A percentile compares a stretch with the other conserved stretches of the same genome.
Conservation (phyloP, 2,113 vertebrate genomes). For the Cynopterus brachyotis region DNA sequence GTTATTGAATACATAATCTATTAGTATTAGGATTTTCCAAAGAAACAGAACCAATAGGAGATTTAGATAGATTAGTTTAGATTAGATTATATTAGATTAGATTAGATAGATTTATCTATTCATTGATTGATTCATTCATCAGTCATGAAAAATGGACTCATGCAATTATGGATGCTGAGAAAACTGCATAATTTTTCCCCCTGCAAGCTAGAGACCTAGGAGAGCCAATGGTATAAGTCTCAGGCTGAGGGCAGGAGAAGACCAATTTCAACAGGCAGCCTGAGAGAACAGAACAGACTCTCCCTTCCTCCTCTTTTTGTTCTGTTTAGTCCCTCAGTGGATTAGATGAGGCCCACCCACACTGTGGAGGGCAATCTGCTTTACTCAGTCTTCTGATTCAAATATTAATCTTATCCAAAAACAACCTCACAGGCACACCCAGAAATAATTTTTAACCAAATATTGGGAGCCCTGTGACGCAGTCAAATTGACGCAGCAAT, state of each 20-base stretch:
- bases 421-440: neutral
- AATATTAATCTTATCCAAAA: neutral
- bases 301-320: neutral
- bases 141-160: neutral
- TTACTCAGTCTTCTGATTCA: neutral
- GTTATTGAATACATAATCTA: neutral
- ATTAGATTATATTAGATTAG: neutral
- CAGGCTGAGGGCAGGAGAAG: neutral
- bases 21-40: neutral
- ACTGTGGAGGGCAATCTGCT: neutral
- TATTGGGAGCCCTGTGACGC: neutral
- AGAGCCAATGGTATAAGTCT: neutral
- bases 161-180: neutral
- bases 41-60: neutral
- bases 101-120: too few species aligned
- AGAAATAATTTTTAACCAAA: neutral
- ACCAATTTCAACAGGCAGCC: neutral
- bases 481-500: neutral
- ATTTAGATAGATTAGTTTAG: neutral
- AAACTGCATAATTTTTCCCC: neutral
- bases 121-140: neutral
- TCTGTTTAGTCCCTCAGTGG: neutral
- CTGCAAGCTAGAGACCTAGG: neutral
- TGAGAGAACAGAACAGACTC: neutral
- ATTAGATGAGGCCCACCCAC: neutral